phyloP scores from a whole-genome alignment of 2,113 vertebrate species.

The Serinus canaria region DNA sequence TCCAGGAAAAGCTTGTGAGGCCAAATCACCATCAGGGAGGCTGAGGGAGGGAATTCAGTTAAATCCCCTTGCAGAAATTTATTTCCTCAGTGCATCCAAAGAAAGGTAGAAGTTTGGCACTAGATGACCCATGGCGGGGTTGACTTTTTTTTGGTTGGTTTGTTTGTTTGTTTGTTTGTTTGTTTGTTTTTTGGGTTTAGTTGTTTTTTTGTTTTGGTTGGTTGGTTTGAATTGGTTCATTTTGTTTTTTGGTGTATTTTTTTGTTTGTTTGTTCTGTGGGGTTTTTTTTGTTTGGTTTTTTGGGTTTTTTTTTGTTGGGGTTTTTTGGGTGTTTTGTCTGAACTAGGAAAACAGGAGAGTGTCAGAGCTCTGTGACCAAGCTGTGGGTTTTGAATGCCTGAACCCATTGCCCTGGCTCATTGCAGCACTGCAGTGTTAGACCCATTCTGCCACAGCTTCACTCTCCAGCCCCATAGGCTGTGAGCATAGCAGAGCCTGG shows the following conservation, averaged over 20 bases:
- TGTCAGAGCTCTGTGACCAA: background rate
- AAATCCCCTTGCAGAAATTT: background rate
- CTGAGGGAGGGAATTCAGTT: background rate
- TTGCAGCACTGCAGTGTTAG: background rate
- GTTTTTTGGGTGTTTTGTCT: background rate
- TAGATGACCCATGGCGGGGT: background rate
- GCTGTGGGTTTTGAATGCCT: background rate
- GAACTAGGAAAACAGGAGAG: background rate
- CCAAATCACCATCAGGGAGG: background rate
- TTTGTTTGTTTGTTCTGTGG: no score
- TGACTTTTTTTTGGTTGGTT: background rate
- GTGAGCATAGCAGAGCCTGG: background rate
- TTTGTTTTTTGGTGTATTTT: background rate
- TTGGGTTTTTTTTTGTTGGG: background rate
- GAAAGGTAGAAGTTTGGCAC: background rate
- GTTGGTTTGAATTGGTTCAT: no score
- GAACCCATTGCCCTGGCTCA: background rate
- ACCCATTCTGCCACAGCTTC: background rate
- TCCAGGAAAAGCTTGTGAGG: background rate
- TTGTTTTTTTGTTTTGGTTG: background rate
- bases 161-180: background rate
- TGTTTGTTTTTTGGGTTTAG: no score
- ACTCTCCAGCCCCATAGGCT: background rate
- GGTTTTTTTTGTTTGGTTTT: background rate
- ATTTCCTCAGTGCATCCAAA: background rate